These are phyloP conservation scores for Sardinella longiceps DNA, from an alignment of 2,797 vertebrate genomes.

Conservation along the genomic window DNA sequence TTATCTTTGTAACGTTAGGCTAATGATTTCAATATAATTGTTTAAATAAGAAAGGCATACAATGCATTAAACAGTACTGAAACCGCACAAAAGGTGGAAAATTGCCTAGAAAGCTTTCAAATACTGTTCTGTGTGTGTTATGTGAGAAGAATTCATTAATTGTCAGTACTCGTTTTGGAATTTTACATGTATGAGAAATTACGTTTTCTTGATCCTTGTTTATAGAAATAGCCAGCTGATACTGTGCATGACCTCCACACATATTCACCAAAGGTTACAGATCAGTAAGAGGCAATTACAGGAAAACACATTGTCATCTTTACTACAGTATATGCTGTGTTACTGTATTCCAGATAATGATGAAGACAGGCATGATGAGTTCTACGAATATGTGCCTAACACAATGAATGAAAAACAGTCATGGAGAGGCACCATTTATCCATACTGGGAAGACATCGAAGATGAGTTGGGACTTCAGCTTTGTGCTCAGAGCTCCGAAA, in stretches of 20 bases:
- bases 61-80: too few species aligned
- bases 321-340: not conserved
- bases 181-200: too few species aligned
- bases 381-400: not conserved
- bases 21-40: too few species aligned
- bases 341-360: not conserved
- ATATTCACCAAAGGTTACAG: not conserved
- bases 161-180: too few species aligned
- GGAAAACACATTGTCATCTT: not conserved
- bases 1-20: too few species aligned
- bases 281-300: not conserved
- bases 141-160: too few species aligned
- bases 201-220: too few species aligned
- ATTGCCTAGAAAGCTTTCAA: too few species aligned
- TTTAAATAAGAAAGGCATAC: too few species aligned
- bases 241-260: not conserved
- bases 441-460: not conserved
- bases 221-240: too few species aligned
- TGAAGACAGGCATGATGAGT: not conserved
- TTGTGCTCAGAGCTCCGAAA: not conserved
- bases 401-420: not conserved
- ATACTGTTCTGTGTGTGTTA: too few species aligned
- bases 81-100: too few species aligned
- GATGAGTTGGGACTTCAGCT: not conserved
- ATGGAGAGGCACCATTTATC: not conserved